A percentile compares a stretch with the other conserved stretches of the same genome.
Evolutionary conservation across 2,888 invertebrate genomes (phyloP).

Genomic region (Dynastes maya): DNA sequence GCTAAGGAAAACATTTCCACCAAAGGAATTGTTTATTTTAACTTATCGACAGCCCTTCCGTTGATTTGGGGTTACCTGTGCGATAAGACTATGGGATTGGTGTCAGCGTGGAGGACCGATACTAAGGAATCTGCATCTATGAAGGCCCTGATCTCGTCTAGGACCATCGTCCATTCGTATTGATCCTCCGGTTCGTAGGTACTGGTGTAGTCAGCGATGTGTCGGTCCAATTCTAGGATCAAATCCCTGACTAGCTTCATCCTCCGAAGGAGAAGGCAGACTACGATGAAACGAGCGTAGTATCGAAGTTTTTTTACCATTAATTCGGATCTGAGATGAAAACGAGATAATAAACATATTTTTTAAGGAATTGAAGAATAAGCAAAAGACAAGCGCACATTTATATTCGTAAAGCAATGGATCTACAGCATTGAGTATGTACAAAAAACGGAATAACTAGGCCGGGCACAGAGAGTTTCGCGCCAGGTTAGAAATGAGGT

Average conservation of each 20-base stretch:
- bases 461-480: no score
- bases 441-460: no score
- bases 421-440: no score
- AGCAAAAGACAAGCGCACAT: no score
- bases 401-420: no score
- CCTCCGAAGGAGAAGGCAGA: conserved; percentile 93
- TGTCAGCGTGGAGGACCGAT: conserved; percentile 90
- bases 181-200: conserved; percentile 98
- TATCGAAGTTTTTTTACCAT: conserved; percentile 97
- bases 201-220: conserved; percentile 95
- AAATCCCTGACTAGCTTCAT: conserved; percentile 94
- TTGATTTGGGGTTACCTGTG: conserved; percentile 78
- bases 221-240: conserved; percentile 92
- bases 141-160: conserved; percentile 95
- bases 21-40: no score
- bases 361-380: background rate
- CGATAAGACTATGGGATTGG: conserved; percentile 87
- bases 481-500: no score
- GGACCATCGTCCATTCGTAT: conserved; percentile 94
- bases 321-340: conserved; percentile 80
- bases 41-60: no score
- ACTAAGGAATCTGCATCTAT: conserved; percentile 94
- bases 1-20: no score
- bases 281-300: conserved; percentile 97
- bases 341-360: no score